phyloP scores from a whole-genome alignment of 2,797 vertebrate genomes.

The Novumbra hubbsi region DNA sequence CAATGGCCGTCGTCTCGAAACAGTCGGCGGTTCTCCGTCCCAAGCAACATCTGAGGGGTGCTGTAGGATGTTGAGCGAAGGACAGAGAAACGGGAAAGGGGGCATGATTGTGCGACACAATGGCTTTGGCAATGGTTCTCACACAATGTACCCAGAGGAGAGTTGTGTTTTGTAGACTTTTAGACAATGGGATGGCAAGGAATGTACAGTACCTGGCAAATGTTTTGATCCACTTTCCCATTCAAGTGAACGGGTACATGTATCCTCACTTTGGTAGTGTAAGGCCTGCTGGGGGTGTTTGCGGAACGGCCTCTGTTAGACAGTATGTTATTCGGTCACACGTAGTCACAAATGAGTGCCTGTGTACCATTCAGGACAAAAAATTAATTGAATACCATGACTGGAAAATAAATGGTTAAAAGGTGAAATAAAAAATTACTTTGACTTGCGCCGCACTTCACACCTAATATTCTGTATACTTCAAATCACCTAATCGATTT shows the following conservation, averaged over 20 bases:
- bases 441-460: neutral
- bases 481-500: neutral
- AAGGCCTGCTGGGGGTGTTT: neutral
- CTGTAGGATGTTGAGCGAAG: conserved; percentile 70
- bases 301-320: conserved; percentile 47
- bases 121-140: conserved; percentile 44
- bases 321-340: conserved; percentile 21
- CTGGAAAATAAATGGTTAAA: no score
- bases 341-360: no score
- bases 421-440: no score
- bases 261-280: conserved; percentile 1
- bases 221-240: no score
- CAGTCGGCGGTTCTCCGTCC: conserved; percentile 57
- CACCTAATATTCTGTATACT: neutral
- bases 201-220: no score
- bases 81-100: conserved; percentile 59
- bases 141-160: conserved; percentile 16
- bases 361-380: no score
- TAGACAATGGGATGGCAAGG: conserved; percentile 55
- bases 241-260: no score
- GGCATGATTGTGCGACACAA: conserved; percentile 51
- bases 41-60: conserved; percentile 55
- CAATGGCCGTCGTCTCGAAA: conserved; percentile 62
- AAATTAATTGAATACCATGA: neutral
- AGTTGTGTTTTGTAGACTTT: conserved; percentile 38